Percentiles rank a stretch among this genome's conserved stretches.
phyloP scores from a whole-genome alignment of 2,113 vertebrate genomes.

The Actenoides lindsayi region DNA sequence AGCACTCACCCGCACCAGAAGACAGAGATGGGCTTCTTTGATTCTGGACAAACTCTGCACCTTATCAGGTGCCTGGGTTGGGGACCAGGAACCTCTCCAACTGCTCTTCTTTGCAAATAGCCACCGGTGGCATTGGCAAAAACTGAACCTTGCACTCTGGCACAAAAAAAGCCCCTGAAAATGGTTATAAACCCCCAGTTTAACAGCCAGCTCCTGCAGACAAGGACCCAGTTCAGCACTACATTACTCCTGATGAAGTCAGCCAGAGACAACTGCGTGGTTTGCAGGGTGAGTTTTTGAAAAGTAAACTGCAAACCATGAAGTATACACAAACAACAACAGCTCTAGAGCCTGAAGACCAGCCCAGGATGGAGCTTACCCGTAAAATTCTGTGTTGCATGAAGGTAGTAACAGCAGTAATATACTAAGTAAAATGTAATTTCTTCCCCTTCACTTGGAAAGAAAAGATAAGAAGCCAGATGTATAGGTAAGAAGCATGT shows the following conservation, averaged over 20 bases:
- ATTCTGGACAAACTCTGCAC: background rate
- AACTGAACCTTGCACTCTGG: background rate
- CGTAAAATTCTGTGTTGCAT: background rate
- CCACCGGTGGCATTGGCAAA: background rate
- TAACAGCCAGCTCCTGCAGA: background rate
- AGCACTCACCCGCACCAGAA: background rate
- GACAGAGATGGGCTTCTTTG: background rate
- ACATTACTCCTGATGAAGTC: background rate
- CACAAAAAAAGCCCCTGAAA: background rate
- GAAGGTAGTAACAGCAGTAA: background rate
- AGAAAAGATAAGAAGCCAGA: background rate
- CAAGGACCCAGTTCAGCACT: background rate
- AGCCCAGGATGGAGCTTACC: background rate
- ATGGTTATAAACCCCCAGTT: background rate
- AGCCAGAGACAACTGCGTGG: background rate
- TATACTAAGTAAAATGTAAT: background rate
- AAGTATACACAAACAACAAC: background rate
- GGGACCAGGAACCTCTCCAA: background rate
- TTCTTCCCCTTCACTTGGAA: background rate
- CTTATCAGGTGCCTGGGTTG: rapidly evolving
- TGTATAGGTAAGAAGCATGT: background rate
- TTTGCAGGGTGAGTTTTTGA: background rate
- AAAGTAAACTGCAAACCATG: background rate
- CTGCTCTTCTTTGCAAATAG: background rate
- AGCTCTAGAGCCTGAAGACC: background rate